Evolutionary conservation across 2,888 invertebrate species (phyloP).

Genomic region (Seira ritae): DNA sequence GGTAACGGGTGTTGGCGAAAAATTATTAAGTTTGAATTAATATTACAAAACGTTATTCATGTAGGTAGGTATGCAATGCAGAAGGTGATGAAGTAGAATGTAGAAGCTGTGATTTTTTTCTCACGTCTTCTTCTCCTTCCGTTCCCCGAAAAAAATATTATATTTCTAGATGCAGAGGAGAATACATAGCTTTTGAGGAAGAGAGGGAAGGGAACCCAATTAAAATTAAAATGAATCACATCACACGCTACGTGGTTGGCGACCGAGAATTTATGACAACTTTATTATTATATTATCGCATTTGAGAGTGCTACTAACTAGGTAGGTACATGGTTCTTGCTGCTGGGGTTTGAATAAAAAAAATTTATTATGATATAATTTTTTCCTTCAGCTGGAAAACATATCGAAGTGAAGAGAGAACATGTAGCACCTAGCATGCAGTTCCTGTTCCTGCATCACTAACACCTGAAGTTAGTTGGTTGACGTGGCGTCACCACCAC

Average conservation of each 20-base stretch:
- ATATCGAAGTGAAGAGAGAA: no score
- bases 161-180: no score
- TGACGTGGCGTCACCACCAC: no score
- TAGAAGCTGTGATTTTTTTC: neutral
- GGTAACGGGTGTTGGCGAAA: neutral
- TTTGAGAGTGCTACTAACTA: neutral
- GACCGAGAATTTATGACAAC: conserved; percentile 50
- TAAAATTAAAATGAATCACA: conserved; percentile 64
- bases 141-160: no score
- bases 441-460: neutral
- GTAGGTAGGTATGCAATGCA: neutral
- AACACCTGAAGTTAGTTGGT: conserved; percentile 8
- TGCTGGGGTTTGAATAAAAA: neutral
- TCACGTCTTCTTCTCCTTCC: conserved; percentile 5
- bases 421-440: no score
- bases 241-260: conserved; percentile 24
- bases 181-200: neutral
- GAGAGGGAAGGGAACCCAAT: conserved; percentile 31
- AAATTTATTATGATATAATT: neutral
- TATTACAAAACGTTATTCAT: neutral
- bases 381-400: neutral
- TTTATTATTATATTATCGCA: conserved; percentile 50
- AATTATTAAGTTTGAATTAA: neutral
- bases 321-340: neutral
- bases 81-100: neutral